Percentiles rank a stretch among this genome's conserved stretches.
Conservation (phyloP, 2,113 vertebrate species). For the Puntigrus tetrazona region DNA sequence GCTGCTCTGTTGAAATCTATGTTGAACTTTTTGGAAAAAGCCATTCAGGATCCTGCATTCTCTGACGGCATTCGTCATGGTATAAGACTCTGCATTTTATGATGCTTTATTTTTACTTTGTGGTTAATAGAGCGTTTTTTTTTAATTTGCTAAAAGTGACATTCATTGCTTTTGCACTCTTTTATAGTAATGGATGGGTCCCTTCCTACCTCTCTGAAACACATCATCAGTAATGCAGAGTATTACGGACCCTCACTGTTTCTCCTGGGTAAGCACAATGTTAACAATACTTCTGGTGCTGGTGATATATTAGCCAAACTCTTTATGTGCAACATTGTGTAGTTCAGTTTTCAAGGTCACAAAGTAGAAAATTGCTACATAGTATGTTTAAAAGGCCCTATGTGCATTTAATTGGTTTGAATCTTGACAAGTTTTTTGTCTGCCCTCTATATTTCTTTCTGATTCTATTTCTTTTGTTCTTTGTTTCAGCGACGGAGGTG, state of each 20-base stretch:
- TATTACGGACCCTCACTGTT: constrained; percentile 95
- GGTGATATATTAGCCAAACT: background rate
- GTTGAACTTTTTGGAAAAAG: constrained; percentile 97
- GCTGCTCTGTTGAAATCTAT: constrained; percentile 95
- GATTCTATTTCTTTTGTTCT: constrained; percentile 49
- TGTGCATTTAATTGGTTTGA: background rate
- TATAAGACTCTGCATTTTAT: constrained; percentile 60
- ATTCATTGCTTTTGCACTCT: background rate
- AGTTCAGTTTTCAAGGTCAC: background rate
- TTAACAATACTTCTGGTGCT: background rate
- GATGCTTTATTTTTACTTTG: background rate
- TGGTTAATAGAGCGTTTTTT: background rate
- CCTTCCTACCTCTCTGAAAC: constrained; percentile 94
- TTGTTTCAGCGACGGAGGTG: constrained; percentile 86
- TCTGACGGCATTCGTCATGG: constrained; percentile 95
- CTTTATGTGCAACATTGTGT: background rate
- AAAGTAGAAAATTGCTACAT: background rate
- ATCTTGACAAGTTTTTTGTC: background rate
- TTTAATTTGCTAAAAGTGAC: background rate
- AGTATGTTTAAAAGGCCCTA: background rate
- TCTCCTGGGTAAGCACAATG: constrained; percentile 82
- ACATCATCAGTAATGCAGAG: constrained; percentile 97
- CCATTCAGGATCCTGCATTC: constrained; percentile 95
- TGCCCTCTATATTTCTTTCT: background rate
- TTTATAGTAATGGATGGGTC: constrained; percentile 93